Evolutionary conservation across 2,888 invertebrate species (phyloP).

Genomic region (Drosophila meridiana): DNA sequence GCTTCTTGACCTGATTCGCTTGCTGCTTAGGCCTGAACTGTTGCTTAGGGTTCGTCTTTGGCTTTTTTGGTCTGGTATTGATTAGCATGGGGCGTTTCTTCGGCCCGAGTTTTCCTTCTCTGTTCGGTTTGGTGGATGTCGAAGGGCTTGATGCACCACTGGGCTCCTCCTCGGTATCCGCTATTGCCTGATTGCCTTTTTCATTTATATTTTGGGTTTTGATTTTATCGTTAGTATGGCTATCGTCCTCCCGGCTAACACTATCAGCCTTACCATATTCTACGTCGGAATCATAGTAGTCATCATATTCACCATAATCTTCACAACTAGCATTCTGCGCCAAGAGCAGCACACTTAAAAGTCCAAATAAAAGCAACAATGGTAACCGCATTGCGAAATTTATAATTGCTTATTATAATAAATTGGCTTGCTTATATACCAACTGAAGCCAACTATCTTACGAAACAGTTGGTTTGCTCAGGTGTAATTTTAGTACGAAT

Average conservation of each 20-base stretch:
- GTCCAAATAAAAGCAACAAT: constrained; percentile 20
- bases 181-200: background rate
- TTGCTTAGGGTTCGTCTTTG: background rate
- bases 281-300: background rate
- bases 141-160: background rate
- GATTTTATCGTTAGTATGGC: background rate
- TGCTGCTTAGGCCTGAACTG: background rate
- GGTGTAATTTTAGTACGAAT: constrained; percentile 11
- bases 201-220: background rate
- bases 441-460: background rate
- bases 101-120: background rate
- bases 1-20: background rate
- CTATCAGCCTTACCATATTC: background rate
- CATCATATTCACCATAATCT: background rate
- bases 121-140: background rate
- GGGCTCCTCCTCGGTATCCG: background rate
- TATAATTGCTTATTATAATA: background rate
- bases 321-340: background rate
- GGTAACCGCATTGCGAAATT: constrained; percentile 24
- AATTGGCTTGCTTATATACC: constrained; percentile 18
- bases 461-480: constrained; percentile 22
- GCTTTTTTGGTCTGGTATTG: background rate
- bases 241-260: background rate
- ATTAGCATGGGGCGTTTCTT: background rate
- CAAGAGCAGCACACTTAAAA: constrained; percentile 10